These are phyloP conservation scores for Brachypterus glaber DNA, from an alignment of 2,888 invertebrate genomes.

Conservation along the genomic window DNA sequence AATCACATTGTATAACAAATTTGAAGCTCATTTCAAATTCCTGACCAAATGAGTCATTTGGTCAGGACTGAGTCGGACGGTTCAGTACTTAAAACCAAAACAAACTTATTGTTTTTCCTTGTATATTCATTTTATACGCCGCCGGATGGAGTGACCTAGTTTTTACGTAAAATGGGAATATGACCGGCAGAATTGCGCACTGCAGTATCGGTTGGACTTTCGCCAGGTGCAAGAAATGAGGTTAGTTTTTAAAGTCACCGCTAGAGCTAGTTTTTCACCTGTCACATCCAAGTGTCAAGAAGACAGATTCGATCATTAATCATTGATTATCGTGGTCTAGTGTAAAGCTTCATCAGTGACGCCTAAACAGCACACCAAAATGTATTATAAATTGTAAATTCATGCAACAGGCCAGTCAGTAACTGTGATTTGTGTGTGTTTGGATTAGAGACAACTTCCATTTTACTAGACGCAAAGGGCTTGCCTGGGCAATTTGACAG, in stretches of 20 bases:
- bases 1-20: too few species aligned
- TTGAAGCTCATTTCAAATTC: too few species aligned
- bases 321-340: conserved; percentile 34
- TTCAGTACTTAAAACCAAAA: too few species aligned
- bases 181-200: too few species aligned
- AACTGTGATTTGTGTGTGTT: conserved; percentile 4
- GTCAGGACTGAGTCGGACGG: too few species aligned
- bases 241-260: conserved; percentile 13
- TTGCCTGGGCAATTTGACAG: conserved; percentile 27
- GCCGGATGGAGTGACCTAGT: too few species aligned
- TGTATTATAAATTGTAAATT: conserved; percentile 20
- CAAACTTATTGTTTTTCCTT: too few species aligned
- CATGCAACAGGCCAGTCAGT: conserved; percentile 9
- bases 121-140: too few species aligned
- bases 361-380: conserved; percentile 20
- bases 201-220: too few species aligned
- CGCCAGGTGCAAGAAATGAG: too few species aligned
- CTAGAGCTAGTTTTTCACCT: conserved; percentile 26
- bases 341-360: conserved; percentile 22
- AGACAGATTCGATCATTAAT: conserved; percentile 35
- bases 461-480: conserved; percentile 29
- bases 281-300: conserved; percentile 29
- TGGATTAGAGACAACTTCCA: conserved; percentile 24
- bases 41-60: too few species aligned
- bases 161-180: too few species aligned